Conservation (phyloP, 2,888 invertebrate species). For the Drosophila lacicola region DNA sequence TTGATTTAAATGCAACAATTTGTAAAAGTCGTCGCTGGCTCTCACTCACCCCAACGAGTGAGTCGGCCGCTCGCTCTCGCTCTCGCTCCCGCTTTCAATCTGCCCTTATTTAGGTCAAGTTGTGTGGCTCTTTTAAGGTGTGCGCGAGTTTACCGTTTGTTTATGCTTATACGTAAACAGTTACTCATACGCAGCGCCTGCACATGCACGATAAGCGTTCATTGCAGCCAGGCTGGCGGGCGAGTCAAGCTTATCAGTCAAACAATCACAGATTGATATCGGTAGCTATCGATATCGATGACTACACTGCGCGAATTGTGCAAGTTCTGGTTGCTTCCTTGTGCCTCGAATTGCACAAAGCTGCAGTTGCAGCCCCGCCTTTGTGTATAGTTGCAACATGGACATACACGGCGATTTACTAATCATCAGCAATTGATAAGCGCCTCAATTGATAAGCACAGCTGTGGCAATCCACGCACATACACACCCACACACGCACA, state of each 20-base stretch:
- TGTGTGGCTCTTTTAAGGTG: constrained; percentile 62
- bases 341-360: constrained; percentile 31
- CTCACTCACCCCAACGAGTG: constrained; percentile 1
- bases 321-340: constrained; percentile 40
- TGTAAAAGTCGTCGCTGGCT: constrained; percentile 45
- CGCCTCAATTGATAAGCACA: constrained; percentile 13
- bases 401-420: constrained; percentile 19
- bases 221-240: constrained; percentile 23
- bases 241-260: constrained; percentile 60
- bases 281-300: constrained; percentile 52
- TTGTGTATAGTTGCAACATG: constrained; percentile 37
- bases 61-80: not conserved
- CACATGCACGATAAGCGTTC: constrained; percentile 64
- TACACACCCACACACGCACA: not conserved
- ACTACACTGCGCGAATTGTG: constrained; percentile 41
- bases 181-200: constrained; percentile 53
- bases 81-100: constrained; percentile 22
- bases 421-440: constrained; percentile 38
- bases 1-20: constrained; percentile 73
- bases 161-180: constrained; percentile 45
- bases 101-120: constrained; percentile 69
- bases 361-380: constrained; percentile 30
- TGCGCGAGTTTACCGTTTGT: constrained; percentile 49
- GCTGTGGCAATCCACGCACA: constrained; percentile 32
- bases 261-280: constrained; percentile 39